These are phyloP conservation scores for Sebastes cheni DNA, from an alignment of 2,797 vertebrate species.

Conservation along the genomic window DNA sequence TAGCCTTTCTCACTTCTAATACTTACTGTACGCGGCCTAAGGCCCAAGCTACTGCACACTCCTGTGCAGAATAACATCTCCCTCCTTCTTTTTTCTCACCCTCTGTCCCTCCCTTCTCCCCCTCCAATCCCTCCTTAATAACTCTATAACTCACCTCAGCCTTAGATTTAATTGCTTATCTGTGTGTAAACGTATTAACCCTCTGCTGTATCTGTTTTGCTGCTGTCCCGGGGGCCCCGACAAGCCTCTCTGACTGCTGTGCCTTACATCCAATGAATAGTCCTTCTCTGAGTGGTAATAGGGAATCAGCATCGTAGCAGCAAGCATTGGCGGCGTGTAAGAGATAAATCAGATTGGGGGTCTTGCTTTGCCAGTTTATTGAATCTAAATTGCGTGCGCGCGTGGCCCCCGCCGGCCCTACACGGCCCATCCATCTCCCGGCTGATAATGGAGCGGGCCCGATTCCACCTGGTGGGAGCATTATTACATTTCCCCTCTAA, in stretches of 20 bases:
- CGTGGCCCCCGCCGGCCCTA: slow-evolving; percentile 91
- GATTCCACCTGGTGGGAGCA: slow-evolving; percentile 98
- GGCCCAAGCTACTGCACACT: slow-evolving; percentile 52
- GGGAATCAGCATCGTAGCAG: slow-evolving; percentile 84
- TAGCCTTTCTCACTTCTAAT: slow-evolving; percentile 65
- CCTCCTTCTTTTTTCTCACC: slow-evolving; percentile 49
- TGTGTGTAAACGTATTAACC: slow-evolving; percentile 80
- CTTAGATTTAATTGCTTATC: slow-evolving; percentile 84
- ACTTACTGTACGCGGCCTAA: slow-evolving; percentile 55
- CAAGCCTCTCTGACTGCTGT: slow-evolving; percentile 74
- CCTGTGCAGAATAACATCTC: slow-evolving; percentile 62
- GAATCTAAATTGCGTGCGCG: slow-evolving; percentile 94
- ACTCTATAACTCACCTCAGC: slow-evolving; percentile 80
- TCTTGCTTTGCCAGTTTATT: slow-evolving; percentile 92
- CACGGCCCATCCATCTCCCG: slow-evolving; percentile 95
- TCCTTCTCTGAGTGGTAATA: slow-evolving; percentile 86
- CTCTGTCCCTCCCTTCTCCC: slow-evolving; percentile 30
- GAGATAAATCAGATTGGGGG: slow-evolving; percentile 96
- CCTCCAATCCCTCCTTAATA: slow-evolving; percentile 72
- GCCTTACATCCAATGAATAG: slow-evolving; percentile 91
- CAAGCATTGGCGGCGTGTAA: slow-evolving; percentile 83
- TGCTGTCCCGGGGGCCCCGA: slow-evolving; percentile 70
- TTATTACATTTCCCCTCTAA: slow-evolving; percentile 98
- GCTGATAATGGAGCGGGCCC: slow-evolving; percentile 93
- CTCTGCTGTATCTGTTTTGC: slow-evolving; percentile 78